A percentile compares a stretch with the other conserved stretches of the same genome.
phyloP scores from a whole-genome alignment of 1,140 invertebrate species.

The Bombus ignitus region DNA sequence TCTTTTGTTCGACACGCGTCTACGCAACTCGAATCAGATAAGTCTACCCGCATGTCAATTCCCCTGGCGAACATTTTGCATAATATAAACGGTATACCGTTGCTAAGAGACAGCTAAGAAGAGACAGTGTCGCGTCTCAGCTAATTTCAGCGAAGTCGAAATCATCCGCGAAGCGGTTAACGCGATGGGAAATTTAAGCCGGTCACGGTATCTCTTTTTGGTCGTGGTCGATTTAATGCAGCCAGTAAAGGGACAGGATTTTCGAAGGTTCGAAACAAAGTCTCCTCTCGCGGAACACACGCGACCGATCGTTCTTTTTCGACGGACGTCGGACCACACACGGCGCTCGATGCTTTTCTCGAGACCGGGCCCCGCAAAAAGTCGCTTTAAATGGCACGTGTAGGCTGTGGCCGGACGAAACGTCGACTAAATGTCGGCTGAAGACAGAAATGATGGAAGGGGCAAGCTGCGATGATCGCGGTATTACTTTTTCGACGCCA shows the following conservation, averaged over 20 bases:
- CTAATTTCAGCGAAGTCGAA: conserved; percentile 69
- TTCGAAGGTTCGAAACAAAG: conserved; percentile 48
- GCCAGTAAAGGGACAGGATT: conserved; percentile 19
- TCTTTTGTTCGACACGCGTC: not conserved
- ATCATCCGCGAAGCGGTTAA: conserved; percentile 44
- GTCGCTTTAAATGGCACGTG: conserved; percentile 25
- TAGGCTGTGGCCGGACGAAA: conserved; percentile 29
- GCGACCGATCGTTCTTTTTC: conserved; percentile 54
- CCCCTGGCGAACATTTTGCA: conserved; percentile 44
- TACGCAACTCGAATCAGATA: not conserved
- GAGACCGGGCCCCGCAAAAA: conserved; percentile 5
- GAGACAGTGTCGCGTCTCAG: not conserved
- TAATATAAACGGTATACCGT: conserved; percentile 51
- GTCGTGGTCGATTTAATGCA: conserved; percentile 67
- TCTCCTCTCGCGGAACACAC: conserved; percentile 17
- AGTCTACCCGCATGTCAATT: conserved; percentile 44
- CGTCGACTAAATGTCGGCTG: not conserved
- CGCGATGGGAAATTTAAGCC: conserved; percentile 72
- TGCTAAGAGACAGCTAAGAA: conserved; percentile 20
- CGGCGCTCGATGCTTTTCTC: conserved; percentile 18
- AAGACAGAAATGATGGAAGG: conserved; percentile 10
- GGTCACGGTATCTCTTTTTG: conserved; percentile 33
- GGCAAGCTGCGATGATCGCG: not conserved
- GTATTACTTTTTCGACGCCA: not conserved
- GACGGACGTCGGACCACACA: conserved; percentile 54